A percentile compares a stretch with the other conserved stretches of the same genome.
phyloP scores from a whole-genome alignment of 2,113 vertebrate species.

The Arizona elegans region DNA sequence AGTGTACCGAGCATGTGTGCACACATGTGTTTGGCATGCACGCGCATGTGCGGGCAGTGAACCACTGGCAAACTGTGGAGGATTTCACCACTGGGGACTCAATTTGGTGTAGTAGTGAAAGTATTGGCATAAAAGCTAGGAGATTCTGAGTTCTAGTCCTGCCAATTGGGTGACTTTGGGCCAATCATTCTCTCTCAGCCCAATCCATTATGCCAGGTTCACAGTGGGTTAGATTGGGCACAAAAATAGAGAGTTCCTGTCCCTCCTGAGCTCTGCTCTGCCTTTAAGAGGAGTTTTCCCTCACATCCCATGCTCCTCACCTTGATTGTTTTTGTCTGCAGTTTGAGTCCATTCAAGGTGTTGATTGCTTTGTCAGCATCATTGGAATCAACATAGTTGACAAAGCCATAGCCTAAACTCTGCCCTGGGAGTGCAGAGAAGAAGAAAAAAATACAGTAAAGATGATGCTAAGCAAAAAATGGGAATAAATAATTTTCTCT shows the following conservation, averaged over 20 bases:
- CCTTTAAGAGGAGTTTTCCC: background rate
- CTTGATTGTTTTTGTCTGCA: slow-evolving; percentile 99
- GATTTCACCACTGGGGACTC: background rate
- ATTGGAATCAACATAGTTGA: slow-evolving; percentile 94
- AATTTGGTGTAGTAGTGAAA: background rate
- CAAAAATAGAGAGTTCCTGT: background rate
- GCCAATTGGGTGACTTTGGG: background rate
- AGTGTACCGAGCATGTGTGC: too few relatives aligned
- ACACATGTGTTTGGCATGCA: too few relatives aligned
- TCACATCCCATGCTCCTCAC: slow-evolving; percentile 59
- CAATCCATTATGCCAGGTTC: background rate
- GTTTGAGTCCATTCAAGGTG: slow-evolving; percentile 93
- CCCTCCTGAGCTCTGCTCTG: background rate
- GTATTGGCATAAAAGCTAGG: background rate
- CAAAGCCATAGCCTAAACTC: slow-evolving; percentile 94
- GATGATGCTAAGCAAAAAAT: background rate
- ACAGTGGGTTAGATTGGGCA: background rate
- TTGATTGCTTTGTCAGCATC: slow-evolving; percentile 96
- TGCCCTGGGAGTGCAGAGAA: slow-evolving; percentile 75
- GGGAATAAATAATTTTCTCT: background rate
- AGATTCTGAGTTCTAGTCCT: background rate
- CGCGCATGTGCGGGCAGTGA: too few relatives aligned
- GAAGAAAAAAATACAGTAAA: background rate
- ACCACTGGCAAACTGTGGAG: too few relatives aligned
- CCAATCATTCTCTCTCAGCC: background rate